These are phyloP conservation scores for Silurus meridionalis DNA, from an alignment of 2,113 vertebrate species.

Conservation along the genomic window DNA sequence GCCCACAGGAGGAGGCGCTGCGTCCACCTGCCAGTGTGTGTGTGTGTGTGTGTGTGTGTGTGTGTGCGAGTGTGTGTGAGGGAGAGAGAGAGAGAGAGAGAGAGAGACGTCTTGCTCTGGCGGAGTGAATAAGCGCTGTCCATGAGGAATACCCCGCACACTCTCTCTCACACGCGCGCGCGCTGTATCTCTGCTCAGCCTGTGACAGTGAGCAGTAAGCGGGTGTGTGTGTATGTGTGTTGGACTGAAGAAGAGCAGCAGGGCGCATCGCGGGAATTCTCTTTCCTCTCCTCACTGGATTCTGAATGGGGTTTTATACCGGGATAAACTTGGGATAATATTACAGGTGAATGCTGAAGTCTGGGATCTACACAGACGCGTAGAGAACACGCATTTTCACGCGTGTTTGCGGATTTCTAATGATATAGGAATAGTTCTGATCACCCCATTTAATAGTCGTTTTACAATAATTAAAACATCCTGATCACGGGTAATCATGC, in stretches of 20 bases:
- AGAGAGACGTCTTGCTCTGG: constrained; percentile 13
- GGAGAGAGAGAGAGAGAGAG: constrained; percentile 30
- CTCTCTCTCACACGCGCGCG: neutral
- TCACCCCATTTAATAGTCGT: neutral
- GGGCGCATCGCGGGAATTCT: constrained; percentile 16
- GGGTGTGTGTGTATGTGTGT: neutral
- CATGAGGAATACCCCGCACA: constrained; percentile 1
- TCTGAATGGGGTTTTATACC: constrained; percentile 33
- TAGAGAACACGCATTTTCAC: neutral
- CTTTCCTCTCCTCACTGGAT: constrained; percentile 13
- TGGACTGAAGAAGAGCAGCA: constrained; percentile 27
- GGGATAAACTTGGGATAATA: constrained; percentile 41
- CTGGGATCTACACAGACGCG: neutral
- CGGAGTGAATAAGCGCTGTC: neutral
- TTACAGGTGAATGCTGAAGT: constrained; percentile 31
- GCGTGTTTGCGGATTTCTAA: neutral
- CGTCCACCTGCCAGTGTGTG: constrained; percentile 74
- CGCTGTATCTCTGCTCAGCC: neutral
- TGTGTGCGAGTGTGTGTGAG: neutral
- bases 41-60: too few relatives aligned
- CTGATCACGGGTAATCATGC: neutral
- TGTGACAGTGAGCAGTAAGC: neutral
- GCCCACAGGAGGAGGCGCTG: constrained; percentile 72
- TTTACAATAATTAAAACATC: neutral
- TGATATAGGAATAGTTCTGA: neutral